Conservation (phyloP, 2,113 vertebrate genomes). For the Lophura nycthemera region DNA sequence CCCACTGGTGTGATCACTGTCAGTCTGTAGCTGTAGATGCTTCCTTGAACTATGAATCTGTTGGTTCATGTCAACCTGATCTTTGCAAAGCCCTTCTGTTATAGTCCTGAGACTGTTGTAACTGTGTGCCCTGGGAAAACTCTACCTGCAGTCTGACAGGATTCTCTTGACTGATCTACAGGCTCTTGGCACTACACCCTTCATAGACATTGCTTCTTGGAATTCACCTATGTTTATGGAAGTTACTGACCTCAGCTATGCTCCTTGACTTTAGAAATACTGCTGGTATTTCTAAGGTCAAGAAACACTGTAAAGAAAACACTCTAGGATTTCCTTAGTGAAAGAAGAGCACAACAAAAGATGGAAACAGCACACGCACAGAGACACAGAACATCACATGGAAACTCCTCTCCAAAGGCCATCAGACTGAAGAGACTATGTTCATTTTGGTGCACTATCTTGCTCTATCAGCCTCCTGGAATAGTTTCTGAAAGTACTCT, state of each 20-base stretch:
- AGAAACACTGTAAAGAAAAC: neutral
- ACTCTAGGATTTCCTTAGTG: neutral
- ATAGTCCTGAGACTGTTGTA: neutral
- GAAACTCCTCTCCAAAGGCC: neutral
- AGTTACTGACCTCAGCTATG: neutral
- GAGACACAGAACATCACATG: neutral
- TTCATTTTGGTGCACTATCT: neutral
- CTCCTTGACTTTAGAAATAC: neutral
- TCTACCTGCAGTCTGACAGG: neutral
- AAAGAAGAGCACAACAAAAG: neutral
- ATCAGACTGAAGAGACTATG: neutral
- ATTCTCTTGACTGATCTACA: neutral
- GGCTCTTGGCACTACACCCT: neutral
- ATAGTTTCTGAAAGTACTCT: neutral
- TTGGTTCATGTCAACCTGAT: neutral
- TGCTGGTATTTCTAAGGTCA: neutral
- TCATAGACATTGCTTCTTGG: neutral
- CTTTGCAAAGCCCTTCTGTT: neutral
- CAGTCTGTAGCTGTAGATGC: neutral
- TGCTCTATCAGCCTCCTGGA: neutral
- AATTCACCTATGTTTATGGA: neutral
- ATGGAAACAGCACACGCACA: neutral
- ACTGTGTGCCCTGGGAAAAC: neutral
- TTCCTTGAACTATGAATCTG: neutral
- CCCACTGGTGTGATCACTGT: fast-evolving